Percentiles rank a stretch among this genome's conserved stretches.
phyloP scores from a whole-genome alignment of 2,113 vertebrate genomes.

The Melanerpes aurifrons region DNA sequence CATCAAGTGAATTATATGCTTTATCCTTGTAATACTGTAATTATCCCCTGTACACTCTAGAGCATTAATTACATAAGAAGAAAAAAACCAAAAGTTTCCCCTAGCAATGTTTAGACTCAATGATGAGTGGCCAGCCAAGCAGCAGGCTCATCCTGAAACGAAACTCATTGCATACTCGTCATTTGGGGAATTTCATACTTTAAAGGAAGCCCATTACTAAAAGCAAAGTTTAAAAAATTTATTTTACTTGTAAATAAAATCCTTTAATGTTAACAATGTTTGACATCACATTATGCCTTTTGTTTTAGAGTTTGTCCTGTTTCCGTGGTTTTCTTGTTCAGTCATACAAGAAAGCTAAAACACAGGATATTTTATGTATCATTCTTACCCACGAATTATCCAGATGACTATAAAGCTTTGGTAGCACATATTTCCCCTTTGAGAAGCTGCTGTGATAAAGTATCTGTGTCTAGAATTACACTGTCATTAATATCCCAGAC shows the following conservation, averaged over 20 bases:
- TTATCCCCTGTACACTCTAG: background rate
- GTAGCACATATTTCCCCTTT: background rate
- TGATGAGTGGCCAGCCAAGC: background rate
- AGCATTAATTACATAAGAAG: background rate
- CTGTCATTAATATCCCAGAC: background rate
- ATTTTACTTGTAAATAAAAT: background rate
- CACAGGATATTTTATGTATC: background rate
- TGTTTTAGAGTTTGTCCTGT: background rate
- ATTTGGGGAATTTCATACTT: background rate
- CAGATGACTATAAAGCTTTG: background rate
- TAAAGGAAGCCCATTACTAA: background rate
- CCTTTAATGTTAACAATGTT: background rate
- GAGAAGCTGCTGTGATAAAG: background rate
- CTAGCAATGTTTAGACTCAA: background rate
- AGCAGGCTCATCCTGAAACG: slow-evolving; percentile 8
- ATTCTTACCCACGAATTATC: background rate
- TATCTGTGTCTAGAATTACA: background rate
- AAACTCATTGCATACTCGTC: background rate
- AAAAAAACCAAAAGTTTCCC: background rate
- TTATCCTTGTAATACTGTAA: background rate
- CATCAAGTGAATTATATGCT: background rate
- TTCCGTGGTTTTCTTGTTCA: background rate
- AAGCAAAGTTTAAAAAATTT: background rate
- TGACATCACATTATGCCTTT: background rate
- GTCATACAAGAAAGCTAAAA: background rate